Conservation (phyloP, 2,797 vertebrate species). For the Anguilla megastoma region DNA sequence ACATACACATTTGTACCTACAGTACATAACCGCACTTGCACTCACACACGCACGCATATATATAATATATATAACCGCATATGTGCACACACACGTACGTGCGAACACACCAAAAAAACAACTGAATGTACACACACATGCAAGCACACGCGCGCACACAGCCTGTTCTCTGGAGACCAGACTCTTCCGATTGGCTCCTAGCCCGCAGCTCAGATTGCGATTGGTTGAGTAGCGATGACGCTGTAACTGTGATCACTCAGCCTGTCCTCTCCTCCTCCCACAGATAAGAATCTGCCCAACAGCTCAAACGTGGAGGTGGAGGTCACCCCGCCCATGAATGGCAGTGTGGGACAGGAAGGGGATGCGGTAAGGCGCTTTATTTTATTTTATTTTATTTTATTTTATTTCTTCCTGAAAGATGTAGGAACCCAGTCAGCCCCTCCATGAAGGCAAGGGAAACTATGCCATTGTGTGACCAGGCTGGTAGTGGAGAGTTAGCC, state of each 20-base stretch:
- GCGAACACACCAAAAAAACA: neutral
- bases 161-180: neutral
- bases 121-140: neutral
- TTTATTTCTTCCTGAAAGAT: neutral
- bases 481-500: neutral
- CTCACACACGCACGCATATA: neutral
- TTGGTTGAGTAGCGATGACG: neutral
- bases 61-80: neutral
- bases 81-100: neutral
- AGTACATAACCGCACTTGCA: neutral
- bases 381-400: neutral
- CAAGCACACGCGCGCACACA: neutral
- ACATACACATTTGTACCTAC: slow-evolving; percentile 5
- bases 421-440: neutral
- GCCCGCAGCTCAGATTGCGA: neutral
- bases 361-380: slow-evolving; percentile 67
- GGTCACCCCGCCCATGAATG: slow-evolving; percentile 90
- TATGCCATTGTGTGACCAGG: neutral
- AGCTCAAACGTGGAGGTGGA: slow-evolving; percentile 91
- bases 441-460: neutral
- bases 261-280: slow-evolving; percentile 34
- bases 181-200: neutral
- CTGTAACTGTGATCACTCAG: neutral
- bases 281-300: slow-evolving; percentile 91
- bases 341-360: slow-evolving; percentile 82